Conservation (phyloP, 2,888 invertebrate species). For the Thereva unica region DNA sequence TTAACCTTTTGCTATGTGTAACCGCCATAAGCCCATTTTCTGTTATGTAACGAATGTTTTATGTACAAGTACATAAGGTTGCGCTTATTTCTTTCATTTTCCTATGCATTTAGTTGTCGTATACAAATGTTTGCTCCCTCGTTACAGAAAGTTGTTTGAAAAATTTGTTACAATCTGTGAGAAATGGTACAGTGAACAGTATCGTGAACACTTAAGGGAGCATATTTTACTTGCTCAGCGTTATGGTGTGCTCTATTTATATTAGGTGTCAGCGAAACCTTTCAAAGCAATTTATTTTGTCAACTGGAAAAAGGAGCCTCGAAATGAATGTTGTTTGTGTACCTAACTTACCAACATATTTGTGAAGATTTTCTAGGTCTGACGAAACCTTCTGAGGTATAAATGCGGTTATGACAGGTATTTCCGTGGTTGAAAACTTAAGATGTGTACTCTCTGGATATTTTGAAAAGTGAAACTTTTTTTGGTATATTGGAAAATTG, state of each 20-base stretch:
- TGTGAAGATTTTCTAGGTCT: too few relatives aligned
- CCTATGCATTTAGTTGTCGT: slow-evolving; percentile 21
- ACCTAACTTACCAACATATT: not conserved
- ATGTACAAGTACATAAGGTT: too few relatives aligned
- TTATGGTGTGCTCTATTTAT: slow-evolving; percentile 13
- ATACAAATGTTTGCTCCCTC: slow-evolving; percentile 11
- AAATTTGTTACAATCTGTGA: slow-evolving; percentile 23
- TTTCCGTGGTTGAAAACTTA: too few relatives aligned
- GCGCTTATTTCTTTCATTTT: slow-evolving; percentile 11
- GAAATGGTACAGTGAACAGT: slow-evolving; percentile 10
- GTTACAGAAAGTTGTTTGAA: slow-evolving; percentile 20
- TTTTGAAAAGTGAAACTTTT: too few relatives aligned
- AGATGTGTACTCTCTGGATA: too few relatives aligned
- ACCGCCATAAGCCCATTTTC: too few relatives aligned
- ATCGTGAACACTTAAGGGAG: slow-evolving; percentile 1
- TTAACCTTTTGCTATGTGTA: not conserved
- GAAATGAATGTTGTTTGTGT: slow-evolving; percentile 23
- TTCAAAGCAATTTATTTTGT: slow-evolving; percentile 42
- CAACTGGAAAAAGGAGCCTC: slow-evolving; percentile 33
- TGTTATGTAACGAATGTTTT: too few relatives aligned
- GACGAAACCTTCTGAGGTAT: too few relatives aligned
- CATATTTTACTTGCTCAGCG: not conserved
- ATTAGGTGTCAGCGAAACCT: slow-evolving; percentile 36
- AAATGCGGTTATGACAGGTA: too few relatives aligned
- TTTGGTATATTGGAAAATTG: too few relatives aligned